Percentiles rank a stretch among this genome's conserved stretches.
Conservation (phyloP, 37 sponge, comb jelly and placozoan species). For the Axinella damicornis region DNA sequence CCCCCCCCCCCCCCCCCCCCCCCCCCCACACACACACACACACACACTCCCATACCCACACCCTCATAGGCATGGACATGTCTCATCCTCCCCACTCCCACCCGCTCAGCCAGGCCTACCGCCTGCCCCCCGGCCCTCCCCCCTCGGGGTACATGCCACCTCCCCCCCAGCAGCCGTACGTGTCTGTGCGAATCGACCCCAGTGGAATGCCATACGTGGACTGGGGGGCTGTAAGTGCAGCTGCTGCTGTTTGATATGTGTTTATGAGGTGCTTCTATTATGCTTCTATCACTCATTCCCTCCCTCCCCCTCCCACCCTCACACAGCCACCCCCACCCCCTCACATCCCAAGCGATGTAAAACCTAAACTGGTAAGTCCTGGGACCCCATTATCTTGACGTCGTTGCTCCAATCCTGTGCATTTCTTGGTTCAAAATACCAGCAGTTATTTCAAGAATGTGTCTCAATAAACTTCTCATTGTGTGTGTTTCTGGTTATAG, state of each 20-base stretch:
- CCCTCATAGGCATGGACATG: neutral
- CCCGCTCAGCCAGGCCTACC: slow-evolving; percentile 43
- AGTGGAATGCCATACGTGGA: slow-evolving; percentile 39
- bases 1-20: no score
- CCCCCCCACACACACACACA: no score
- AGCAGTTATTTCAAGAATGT: no score
- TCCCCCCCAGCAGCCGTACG: neutral
- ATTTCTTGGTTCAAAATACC: no score
- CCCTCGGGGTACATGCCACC: neutral
- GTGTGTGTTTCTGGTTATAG: neutral
- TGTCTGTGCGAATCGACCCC: slow-evolving; percentile 35
- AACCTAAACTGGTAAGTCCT: neutral
- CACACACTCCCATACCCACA: no score
- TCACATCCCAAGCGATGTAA: neutral
- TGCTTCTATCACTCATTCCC: neutral
- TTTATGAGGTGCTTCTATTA: neutral
- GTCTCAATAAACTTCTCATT: no score
- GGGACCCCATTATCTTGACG: no score
- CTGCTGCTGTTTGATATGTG: neutral
- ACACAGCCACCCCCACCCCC: neutral
- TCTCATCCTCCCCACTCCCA: slow-evolving; percentile 16
- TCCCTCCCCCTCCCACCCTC: neutral
- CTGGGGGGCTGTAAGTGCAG: slow-evolving; percentile 32
- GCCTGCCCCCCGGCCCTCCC: neutral
- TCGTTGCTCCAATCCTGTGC: no score